Evolutionary conservation across 2,888 invertebrate species (phyloP), one percentile per base, ranked within the genome.

Genomic region (Tinea semifulvella): DNA sequence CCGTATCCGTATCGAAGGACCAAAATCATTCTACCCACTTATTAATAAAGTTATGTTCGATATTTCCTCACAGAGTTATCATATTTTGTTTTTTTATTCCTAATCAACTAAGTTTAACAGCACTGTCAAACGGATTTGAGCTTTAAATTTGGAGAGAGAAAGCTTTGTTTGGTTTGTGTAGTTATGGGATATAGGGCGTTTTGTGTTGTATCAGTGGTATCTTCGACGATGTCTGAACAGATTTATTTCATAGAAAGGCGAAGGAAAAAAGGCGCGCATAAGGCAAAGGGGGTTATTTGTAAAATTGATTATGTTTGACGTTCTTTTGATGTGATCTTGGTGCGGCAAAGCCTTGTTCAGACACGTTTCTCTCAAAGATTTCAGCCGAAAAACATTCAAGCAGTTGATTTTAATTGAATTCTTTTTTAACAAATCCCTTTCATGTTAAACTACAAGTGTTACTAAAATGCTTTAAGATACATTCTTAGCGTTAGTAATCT

Each of bases 231-330:
- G 64, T 61, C 61, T 60, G 63, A 56, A 62, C 57, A 66, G 66
- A 73, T 71, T 71, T 71, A 68, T 71, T 70, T 65, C 60, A 61
- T 57, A 63, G 42, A 46, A 42, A 44, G 38, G 46, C 44, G 43
- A 70, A 68, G 64, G 68, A 73, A 72, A 72, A 68, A 68, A 58
- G 55, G 53, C 50, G 49, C 55, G 49, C 53, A 56, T 47, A 58
- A 52, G 53, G 55, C 61, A 43, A 43, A 27, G 46, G 44, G 47
- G 61, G 61, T 61, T 76, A 76, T 79, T 75, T 77, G 73, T 70
- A 68, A 76, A 77, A 79, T 77, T 79, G 77, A 79, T 79, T 75
- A 79, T 64, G 63, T 73, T 71, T 71, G 65, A 66, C 68, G 71
- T 70, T 60, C 66, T 67, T 77, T 77, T 74, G 71, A 72, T 56